A percentile compares a stretch with the other conserved stretches of the same genome.
Conservation (phyloP, 1,140 invertebrate species). For the Harpegnathos saltator region DNA sequence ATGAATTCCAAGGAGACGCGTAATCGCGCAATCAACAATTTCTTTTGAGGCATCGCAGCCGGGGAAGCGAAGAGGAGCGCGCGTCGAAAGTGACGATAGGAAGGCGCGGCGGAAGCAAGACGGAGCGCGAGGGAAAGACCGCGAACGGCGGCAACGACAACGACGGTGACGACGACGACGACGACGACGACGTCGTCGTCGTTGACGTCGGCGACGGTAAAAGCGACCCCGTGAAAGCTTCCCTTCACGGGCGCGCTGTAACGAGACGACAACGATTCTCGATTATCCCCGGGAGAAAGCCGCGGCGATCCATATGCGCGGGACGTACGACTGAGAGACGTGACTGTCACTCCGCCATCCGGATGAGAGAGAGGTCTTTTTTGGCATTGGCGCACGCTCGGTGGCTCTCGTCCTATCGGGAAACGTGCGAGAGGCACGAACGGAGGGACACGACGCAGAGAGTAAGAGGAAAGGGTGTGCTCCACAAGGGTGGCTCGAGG, state of each 20-base stretch:
- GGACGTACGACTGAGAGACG: conserved; percentile 62
- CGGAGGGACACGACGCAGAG: not conserved
- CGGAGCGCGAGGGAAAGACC: conserved; percentile 36
- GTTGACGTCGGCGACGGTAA: conserved; percentile 57
- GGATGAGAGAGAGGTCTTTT: conserved; percentile 61
- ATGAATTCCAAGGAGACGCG: not conserved
- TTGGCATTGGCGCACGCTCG: conserved; percentile 37
- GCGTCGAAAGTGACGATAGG: not conserved
- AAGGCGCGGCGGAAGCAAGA: conserved; percentile 27
- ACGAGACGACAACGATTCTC: conserved; percentile 74
- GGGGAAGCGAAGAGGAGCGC: not conserved
- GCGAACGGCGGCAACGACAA: not conserved
- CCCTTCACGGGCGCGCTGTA: conserved; percentile 41
- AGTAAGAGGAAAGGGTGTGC: not conserved
- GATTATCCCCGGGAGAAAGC: conserved; percentile 68
- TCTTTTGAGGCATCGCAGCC: not conserved
- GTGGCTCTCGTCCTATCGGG: conserved; percentile 50
- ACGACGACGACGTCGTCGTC: no score
- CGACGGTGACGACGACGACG: conserved; percentile 12
- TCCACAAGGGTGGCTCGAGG: conserved; percentile 4
- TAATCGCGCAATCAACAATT: conserved; percentile 26
- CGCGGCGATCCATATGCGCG: conserved; percentile 68
- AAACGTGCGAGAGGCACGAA: conserved; percentile 40
- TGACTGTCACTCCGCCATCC: conserved; percentile 64
- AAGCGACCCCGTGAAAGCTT: conserved; percentile 64